These are phyloP conservation scores for Leptoclinus maculatus DNA, from an alignment of 2,797 vertebrate genomes.

Conservation along the genomic window DNA sequence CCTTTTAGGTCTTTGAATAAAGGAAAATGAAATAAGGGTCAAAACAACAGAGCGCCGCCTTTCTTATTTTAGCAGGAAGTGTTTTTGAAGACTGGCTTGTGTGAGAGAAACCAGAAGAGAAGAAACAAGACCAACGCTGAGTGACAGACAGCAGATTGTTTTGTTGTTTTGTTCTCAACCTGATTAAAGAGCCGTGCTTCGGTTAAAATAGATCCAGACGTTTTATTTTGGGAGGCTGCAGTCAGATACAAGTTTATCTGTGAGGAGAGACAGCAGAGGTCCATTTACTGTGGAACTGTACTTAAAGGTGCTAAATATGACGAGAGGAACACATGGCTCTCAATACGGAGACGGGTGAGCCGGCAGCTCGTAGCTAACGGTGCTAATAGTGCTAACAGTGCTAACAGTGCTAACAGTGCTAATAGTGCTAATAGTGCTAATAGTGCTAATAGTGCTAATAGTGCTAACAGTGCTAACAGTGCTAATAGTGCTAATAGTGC, in stretches of 20 bases:
- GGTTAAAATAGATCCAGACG: slow-evolving; percentile 24
- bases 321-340: background rate
- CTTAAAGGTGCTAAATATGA: background rate
- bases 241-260: background rate
- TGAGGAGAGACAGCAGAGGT: background rate
- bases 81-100: slow-evolving; percentile 31
- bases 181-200: slow-evolving; percentile 8
- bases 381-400: no score
- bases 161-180: slow-evolving; percentile 3
- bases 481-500: no score
- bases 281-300: background rate
- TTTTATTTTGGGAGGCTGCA: slow-evolving; percentile 21
- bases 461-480: no score
- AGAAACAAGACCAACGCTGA: background rate
- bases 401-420: no score
- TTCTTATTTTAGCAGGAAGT: slow-evolving; percentile 44
- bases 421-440: no score
- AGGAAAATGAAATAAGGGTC: no score
- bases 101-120: background rate
- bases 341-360: background rate
- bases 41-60: background rate
- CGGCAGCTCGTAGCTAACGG: no score
- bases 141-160: background rate
- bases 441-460: no score
- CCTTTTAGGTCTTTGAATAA: no score